A percentile compares a stretch with the other conserved stretches of the same genome.
phyloP scores from a whole-genome alignment of 2,113 vertebrate genomes.

The Proteles cristata region DNA sequence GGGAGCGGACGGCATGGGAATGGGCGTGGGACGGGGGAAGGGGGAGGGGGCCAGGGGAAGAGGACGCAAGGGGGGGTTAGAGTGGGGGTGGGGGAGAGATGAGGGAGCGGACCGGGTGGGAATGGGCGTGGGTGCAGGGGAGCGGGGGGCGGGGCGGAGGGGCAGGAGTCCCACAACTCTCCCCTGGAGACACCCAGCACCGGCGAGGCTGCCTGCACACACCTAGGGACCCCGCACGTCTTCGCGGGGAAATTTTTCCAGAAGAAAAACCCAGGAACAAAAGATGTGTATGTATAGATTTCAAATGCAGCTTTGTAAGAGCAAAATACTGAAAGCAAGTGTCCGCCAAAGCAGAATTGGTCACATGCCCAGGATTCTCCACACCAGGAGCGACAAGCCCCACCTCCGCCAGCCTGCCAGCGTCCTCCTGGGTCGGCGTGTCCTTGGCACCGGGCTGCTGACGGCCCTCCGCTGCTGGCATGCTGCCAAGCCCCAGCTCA shows the following conservation, averaged over 20 bases:
- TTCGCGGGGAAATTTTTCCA: background rate
- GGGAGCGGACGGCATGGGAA: too few species aligned
- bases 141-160: fast-evolving
- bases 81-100: too few species aligned
- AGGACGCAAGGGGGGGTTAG: too few species aligned
- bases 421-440: background rate
- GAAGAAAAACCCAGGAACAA: background rate
- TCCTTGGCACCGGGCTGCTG: too few species aligned
- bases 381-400: fast-evolving
- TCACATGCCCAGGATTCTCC: background rate
- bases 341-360: background rate
- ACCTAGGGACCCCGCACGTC: background rate
- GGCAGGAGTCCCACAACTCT: too few species aligned
- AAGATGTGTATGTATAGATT: background rate
- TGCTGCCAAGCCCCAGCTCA: background rate
- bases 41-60: too few species aligned
- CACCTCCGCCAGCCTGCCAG: background rate
- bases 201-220: fast-evolving
- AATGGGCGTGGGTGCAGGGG: too few species aligned
- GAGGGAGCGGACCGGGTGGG: too few species aligned
- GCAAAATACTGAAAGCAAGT: background rate
- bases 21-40: too few species aligned
- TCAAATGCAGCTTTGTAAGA: background rate
- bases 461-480: background rate
- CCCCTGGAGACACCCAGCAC: background rate